phyloP scores from a whole-genome alignment of 2,888 invertebrate genomes.

The Drosophila pseudotakahashii region DNA sequence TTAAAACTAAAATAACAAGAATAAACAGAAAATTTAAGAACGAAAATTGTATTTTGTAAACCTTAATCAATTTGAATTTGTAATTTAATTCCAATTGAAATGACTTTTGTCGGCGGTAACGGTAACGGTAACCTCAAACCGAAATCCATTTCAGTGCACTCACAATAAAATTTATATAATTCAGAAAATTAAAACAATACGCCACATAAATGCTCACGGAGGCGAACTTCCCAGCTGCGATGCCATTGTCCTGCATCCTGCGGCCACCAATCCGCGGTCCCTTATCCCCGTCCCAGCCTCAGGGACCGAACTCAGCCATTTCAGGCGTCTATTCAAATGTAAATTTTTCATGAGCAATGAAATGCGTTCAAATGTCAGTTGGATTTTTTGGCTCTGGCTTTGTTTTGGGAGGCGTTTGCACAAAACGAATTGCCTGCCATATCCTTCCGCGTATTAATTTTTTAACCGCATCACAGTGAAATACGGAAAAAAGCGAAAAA shows the following conservation, averaged over 20 bases:
- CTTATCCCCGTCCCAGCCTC: neutral
- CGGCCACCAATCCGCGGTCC: constrained; percentile 38
- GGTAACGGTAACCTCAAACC: constrained; percentile 19
- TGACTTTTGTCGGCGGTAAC: neutral
- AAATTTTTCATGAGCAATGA: constrained; percentile 73
- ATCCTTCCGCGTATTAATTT: constrained; percentile 80
- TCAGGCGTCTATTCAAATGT: constrained; percentile 73
- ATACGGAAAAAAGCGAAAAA: constrained; percentile 21
- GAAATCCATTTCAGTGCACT: constrained; percentile 41
- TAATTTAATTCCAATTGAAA: constrained; percentile 4
- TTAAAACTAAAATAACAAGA: no score
- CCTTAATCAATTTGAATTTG: constrained; percentile 4
- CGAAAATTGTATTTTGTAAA: no score
- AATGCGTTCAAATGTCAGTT: constrained; percentile 53
- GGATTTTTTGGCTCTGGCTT: constrained; percentile 46
- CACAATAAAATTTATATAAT: constrained; percentile 55
- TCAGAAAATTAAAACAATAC: constrained; percentile 77
- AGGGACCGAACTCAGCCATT: constrained; percentile 18
- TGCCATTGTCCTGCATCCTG: constrained; percentile 68
- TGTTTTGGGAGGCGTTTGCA: constrained; percentile 49
- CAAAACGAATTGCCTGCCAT: constrained; percentile 79
- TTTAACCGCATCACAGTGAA: constrained; percentile 70
- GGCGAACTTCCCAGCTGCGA: constrained; percentile 69
- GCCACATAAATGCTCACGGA: constrained; percentile 74
- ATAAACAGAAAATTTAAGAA: no score